Conservation (phyloP, 1,140 invertebrate species). For the Drosophila ananassae region DNA sequence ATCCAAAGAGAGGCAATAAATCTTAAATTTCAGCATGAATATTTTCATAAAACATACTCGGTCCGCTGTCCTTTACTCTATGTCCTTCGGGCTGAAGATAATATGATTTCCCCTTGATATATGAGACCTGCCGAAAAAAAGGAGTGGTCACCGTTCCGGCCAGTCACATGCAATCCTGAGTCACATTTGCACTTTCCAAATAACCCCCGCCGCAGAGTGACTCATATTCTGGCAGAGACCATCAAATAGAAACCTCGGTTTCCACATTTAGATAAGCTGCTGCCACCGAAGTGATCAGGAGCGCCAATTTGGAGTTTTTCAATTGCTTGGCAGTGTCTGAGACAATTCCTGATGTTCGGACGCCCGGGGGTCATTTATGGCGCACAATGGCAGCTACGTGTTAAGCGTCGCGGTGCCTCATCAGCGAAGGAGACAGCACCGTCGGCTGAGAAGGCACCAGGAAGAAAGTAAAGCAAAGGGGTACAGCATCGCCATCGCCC, state of each 20-base stretch:
- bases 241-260: slow-evolving; percentile 3
- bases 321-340: slow-evolving; percentile 47
- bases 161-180: slow-evolving; percentile 34
- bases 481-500: slow-evolving; percentile 23
- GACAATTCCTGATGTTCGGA: slow-evolving; percentile 36
- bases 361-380: slow-evolving; percentile 65
- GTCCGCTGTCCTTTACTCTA: not conserved
- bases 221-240: slow-evolving; percentile 14
- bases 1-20: not conserved
- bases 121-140: not conserved
- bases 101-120: not conserved
- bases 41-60: not conserved
- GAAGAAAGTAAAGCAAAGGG: slow-evolving; percentile 34
- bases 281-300: slow-evolving; percentile 28
- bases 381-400: slow-evolving; percentile 77
- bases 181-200: slow-evolving; percentile 35
- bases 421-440: slow-evolving; percentile 14
- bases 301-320: slow-evolving; percentile 51
- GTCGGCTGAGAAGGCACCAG: slow-evolving; percentile 15
- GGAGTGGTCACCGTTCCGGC: slow-evolving; percentile 25
- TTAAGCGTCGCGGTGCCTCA: slow-evolving; percentile 65
- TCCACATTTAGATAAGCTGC: slow-evolving; percentile 34
- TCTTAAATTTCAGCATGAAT: not conserved
- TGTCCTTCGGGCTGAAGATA: not conserved
- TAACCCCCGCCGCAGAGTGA: slow-evolving; percentile 29